Conservation (phyloP, 2,113 vertebrate genomes). For the Gadus macrocephalus region DNA sequence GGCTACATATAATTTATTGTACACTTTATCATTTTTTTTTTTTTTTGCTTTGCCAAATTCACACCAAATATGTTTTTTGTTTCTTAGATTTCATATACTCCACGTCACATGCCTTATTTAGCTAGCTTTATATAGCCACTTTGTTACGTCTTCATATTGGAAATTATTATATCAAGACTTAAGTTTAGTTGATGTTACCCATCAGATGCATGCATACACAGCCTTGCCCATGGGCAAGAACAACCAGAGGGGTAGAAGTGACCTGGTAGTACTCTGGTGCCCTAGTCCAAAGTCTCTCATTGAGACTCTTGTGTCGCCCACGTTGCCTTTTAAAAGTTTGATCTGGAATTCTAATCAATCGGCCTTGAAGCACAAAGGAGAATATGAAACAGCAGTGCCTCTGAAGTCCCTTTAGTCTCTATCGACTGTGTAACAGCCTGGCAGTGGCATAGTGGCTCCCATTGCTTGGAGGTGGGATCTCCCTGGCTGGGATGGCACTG, state of each 20-base stretch:
- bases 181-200: conserved; percentile 33
- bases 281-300: conserved; percentile 8
- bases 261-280: conserved; percentile 24
- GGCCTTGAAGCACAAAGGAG: too few relatives aligned
- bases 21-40: conserved; percentile 26
- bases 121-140: conserved; percentile 53
- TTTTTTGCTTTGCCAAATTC: conserved; percentile 66
- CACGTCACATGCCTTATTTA: conserved; percentile 72
- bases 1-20: conserved; percentile 69
- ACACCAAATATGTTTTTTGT: conserved; percentile 69
- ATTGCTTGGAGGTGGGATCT: background rate
- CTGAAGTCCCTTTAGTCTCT: background rate
- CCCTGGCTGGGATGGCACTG: conserved; percentile 5
- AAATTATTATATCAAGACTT: conserved; percentile 46
- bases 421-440: too few relatives aligned
- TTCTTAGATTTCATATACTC: conserved; percentile 57
- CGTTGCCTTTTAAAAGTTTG: background rate
- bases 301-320: background rate
- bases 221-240: conserved; percentile 30
- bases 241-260: conserved; percentile 10
- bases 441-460: background rate
- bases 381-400: conserved; percentile 47
- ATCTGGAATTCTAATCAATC: conserved; percentile 29
- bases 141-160: conserved; percentile 60
- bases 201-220: conserved; percentile 30